A percentile compares a stretch with the other conserved stretches of the same genome.
Conservation (phyloP, 2,888 invertebrate genomes). For the Blomia tropicalis region DNA sequence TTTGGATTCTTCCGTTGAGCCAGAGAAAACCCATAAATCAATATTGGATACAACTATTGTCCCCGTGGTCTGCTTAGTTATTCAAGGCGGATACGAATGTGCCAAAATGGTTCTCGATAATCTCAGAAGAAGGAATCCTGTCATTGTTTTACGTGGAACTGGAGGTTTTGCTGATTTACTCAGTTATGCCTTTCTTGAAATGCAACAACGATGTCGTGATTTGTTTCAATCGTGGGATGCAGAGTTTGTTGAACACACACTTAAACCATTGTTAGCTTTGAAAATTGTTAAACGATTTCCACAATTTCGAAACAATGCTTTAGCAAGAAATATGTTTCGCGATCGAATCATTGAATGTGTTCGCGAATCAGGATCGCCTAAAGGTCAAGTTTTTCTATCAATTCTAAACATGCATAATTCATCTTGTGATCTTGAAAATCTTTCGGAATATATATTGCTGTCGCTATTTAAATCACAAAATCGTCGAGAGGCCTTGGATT, state of each 20-base stretch:
- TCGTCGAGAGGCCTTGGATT: not conserved
- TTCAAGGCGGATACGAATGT: slow-evolving; percentile 35
- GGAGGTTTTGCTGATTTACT: slow-evolving; percentile 36
- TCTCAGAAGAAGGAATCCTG: slow-evolving; percentile 35
- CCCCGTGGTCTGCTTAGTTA: slow-evolving; percentile 36
- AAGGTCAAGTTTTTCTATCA: slow-evolving; percentile 34
- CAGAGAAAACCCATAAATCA: not conserved
- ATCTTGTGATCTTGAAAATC: slow-evolving; percentile 34
- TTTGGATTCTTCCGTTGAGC: not conserved
- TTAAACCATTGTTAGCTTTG: slow-evolving; percentile 36
- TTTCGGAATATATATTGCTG: slow-evolving; percentile 35
- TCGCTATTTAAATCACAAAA: slow-evolving; percentile 34
- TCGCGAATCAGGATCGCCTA: slow-evolving; percentile 33
- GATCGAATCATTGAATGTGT: slow-evolving; percentile 37
- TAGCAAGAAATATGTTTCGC: slow-evolving; percentile 34
- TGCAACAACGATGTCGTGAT: slow-evolving; percentile 32
- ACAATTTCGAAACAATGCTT: slow-evolving; percentile 34
- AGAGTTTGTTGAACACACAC: slow-evolving; percentile 34
- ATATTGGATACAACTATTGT: slow-evolving; percentile 27
- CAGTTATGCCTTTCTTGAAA: slow-evolving; percentile 35
- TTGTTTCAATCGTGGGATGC: slow-evolving; percentile 31
- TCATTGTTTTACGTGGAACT: slow-evolving; percentile 36
- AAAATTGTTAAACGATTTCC: slow-evolving; percentile 35
- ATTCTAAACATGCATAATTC: slow-evolving; percentile 34
- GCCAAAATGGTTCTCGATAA: slow-evolving; percentile 35